Evolutionary conservation across 92 coral and sea anemone species (phyloP).

Genomic region (Palythoa grandiflora): DNA sequence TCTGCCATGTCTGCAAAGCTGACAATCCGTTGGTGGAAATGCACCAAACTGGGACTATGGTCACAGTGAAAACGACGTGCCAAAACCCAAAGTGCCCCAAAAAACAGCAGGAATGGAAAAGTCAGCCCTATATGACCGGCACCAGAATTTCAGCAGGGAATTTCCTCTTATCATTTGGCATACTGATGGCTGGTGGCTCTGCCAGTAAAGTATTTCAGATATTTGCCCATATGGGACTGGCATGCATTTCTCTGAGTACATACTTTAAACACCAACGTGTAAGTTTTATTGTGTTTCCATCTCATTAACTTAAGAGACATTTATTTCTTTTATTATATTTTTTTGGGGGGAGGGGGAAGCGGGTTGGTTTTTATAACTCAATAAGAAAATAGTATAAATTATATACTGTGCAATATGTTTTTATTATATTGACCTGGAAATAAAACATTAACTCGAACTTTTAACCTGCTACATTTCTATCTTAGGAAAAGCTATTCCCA

Average conservation of each 20-base stretch:
- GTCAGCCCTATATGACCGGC: slow-evolving; percentile 47
- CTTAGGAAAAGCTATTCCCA: background rate
- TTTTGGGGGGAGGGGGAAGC: too few species aligned
- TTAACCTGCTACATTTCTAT: slow-evolving; percentile 1
- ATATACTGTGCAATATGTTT: background rate
- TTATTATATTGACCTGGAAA: slow-evolving; percentile 10
- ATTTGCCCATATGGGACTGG: slow-evolving; percentile 32
- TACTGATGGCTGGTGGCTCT: slow-evolving; percentile 21
- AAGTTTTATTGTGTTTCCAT: slow-evolving; percentile 10
- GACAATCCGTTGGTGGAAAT: slow-evolving; percentile 34
- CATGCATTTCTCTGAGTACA: slow-evolving; percentile 22
- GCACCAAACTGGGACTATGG: slow-evolving; percentile 40
- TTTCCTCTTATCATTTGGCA: background rate
- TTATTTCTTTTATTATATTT: background rate
- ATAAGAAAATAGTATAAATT: background rate
- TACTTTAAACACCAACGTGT: slow-evolving; percentile 28
- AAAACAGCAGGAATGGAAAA: slow-evolving; percentile 32
- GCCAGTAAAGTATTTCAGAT: slow-evolving; percentile 23
- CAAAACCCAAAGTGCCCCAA: slow-evolving; percentile 48
- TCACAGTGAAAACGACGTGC: slow-evolving; percentile 36
- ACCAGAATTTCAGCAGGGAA: slow-evolving; percentile 50
- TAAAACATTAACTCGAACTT: background rate
- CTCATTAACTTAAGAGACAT: slow-evolving; percentile 1
- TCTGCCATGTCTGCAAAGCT: slow-evolving; percentile 28
- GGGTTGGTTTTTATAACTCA: background rate